Conservation (phyloP, 2,888 invertebrate genomes). For the Diplazon laetatorius region DNA sequence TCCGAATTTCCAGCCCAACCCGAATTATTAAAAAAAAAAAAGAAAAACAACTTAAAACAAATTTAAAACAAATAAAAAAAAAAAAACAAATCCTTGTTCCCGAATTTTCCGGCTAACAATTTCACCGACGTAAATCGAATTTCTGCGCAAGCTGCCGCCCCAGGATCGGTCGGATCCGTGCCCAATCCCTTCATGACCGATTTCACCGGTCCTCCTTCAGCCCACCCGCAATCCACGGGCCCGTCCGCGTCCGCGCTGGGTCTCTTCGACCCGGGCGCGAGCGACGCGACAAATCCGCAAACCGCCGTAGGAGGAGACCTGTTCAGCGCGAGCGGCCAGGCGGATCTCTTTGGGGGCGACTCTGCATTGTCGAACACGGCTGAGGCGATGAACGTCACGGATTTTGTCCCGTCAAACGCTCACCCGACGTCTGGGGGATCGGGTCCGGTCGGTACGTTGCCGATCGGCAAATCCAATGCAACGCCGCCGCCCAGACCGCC, state of each 20-base stretch:
- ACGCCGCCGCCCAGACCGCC: slow-evolving; percentile 83
- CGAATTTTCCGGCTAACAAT: slow-evolving; percentile 59
- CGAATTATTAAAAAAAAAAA: too few species aligned
- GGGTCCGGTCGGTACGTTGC: slow-evolving; percentile 70
- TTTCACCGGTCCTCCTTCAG: slow-evolving; percentile 81
- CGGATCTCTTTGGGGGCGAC: slow-evolving; percentile 80
- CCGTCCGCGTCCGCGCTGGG: slow-evolving; percentile 69
- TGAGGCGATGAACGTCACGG: slow-evolving; percentile 73
- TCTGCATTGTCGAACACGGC: slow-evolving; percentile 76
- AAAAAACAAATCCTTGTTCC: slow-evolving; percentile 2
- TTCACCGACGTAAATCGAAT: slow-evolving; percentile 77
- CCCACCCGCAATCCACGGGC: slow-evolving; percentile 59
- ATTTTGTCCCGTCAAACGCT: slow-evolving; percentile 70
- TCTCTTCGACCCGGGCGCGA: slow-evolving; percentile 72
- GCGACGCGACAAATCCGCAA: slow-evolving; percentile 67
- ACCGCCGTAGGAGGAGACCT: slow-evolving; percentile 74
- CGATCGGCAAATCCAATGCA: slow-evolving; percentile 78
- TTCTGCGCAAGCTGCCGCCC: slow-evolving; percentile 84
- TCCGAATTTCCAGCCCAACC: too few species aligned
- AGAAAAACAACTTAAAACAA: too few species aligned
- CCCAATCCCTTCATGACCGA: slow-evolving; percentile 88
- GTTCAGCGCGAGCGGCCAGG: slow-evolving; percentile 79
- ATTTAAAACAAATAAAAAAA: slow-evolving; percentile 15
- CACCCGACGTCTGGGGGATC: slow-evolving; percentile 69
- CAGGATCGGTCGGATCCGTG: slow-evolving; percentile 82